Percentiles rank a stretch among this genome's conserved stretches.
Conservation (phyloP, 2,888 invertebrate genomes). For the Watsonalla cultraria region DNA sequence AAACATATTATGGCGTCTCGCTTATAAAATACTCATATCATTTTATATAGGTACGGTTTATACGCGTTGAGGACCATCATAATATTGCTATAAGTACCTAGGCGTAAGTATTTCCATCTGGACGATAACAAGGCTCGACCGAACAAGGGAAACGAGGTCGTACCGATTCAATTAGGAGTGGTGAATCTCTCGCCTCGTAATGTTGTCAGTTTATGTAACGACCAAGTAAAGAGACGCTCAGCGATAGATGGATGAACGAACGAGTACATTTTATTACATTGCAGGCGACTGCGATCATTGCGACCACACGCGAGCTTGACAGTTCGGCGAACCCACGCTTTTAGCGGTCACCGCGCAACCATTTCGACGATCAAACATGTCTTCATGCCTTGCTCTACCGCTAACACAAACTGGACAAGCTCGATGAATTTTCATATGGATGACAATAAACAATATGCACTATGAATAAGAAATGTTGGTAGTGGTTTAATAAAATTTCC, state of each 20-base stretch:
- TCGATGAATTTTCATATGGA: neutral
- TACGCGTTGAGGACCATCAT: too few relatives aligned
- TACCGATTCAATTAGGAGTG: slow-evolving; percentile 11
- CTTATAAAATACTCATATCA: too few relatives aligned
- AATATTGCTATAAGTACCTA: too few relatives aligned
- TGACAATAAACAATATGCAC: neutral
- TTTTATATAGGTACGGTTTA: too few relatives aligned
- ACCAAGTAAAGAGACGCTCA: neutral
- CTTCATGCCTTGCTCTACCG: neutral
- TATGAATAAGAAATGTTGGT: neutral
- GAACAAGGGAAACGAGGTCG: slow-evolving; percentile 26
- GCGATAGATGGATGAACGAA: neutral
- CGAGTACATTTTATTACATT: slow-evolving; percentile 8
- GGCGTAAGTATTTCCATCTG: slow-evolving; percentile 15
- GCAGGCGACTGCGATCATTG: slow-evolving; percentile 16
- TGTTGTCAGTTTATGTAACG: neutral
- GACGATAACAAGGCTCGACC: slow-evolving; percentile 21
- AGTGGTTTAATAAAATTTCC: neutral
- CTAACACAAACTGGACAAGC: neutral
- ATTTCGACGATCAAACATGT: slow-evolving; percentile 18
- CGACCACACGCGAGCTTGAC: slow-evolving; percentile 29
- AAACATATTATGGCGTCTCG: too few relatives aligned
- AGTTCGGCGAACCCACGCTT: slow-evolving; percentile 29
- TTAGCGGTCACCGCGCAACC: slow-evolving; percentile 16
- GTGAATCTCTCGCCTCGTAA: neutral